Evolutionary conservation across 2,888 invertebrate genomes (phyloP).

Genomic region (Eristalis arbustorum): DNA sequence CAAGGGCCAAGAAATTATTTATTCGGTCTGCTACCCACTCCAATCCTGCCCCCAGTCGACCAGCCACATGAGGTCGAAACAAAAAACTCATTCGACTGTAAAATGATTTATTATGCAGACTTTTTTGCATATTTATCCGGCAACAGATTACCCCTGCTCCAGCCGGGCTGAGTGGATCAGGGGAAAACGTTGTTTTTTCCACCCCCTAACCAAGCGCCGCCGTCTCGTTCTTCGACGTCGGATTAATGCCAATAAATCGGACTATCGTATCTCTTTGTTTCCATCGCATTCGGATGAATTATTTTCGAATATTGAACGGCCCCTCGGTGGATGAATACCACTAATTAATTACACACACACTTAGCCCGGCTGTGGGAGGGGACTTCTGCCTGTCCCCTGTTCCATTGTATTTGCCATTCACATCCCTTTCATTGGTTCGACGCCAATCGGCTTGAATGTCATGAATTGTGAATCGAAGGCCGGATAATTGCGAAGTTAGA

Average conservation of each 20-base stretch:
- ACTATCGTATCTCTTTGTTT: constrained; percentile 20
- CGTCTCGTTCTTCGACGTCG: neutral
- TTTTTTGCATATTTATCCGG: constrained; percentile 8
- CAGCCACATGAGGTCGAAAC: neutral
- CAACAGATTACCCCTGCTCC: neutral
- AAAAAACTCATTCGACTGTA: constrained; percentile 11
- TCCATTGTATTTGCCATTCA: neutral
- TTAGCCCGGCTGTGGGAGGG: neutral
- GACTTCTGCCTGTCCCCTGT: neutral
- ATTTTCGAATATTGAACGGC: constrained; percentile 15
- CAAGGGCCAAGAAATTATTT: neutral
- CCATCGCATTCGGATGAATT: constrained; percentile 17
- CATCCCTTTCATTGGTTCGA: neutral
- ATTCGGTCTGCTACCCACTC: neutral
- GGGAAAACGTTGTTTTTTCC: constrained; percentile 5
- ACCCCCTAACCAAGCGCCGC: neutral
- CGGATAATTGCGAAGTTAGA: constrained; percentile 30
- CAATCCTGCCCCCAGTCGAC: neutral
- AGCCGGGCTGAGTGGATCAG: neutral
- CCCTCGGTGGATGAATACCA: neutral
- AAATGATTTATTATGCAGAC: constrained; percentile 32
- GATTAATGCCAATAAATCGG: constrained; percentile 30
- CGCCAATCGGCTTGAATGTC: neutral
- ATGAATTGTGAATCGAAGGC: constrained; percentile 11
- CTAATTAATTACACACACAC: constrained; percentile 23